Percentiles rank a stretch among this genome's conserved stretches.
Conservation (phyloP, 2,113 vertebrate genomes). For the Acanthisitta chloris region DNA sequence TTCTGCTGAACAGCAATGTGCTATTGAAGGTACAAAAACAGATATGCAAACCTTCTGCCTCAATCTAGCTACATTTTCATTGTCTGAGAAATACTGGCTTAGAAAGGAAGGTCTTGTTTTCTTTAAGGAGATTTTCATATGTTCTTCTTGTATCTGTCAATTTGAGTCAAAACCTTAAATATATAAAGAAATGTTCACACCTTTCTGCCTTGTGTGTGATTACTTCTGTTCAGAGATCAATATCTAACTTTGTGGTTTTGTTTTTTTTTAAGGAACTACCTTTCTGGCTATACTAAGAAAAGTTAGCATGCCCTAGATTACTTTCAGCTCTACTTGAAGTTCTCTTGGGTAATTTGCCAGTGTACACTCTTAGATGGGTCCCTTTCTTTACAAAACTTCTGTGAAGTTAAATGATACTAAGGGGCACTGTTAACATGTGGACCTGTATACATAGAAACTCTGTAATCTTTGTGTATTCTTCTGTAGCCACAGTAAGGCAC, state of each 20-base stretch:
- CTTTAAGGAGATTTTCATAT: not conserved
- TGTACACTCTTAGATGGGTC: not conserved
- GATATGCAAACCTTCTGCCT: not conserved
- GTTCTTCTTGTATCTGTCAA: not conserved
- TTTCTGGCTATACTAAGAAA: not conserved
- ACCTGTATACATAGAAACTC: not conserved
- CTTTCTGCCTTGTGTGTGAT: not conserved
- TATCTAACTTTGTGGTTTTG: not conserved
- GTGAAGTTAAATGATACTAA: not conserved
- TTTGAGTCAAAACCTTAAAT: not conserved
- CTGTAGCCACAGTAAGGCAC: not conserved
- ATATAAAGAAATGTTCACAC: not conserved
- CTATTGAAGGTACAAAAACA: not conserved
- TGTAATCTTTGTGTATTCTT: not conserved
- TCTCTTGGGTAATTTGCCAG: not conserved
- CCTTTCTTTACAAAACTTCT: not conserved
- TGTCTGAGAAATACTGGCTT: not conserved
- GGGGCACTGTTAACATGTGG: not conserved
- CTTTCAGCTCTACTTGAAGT: not conserved
- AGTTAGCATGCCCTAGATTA: not conserved
- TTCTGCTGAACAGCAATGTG: not conserved
- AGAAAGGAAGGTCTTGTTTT: not conserved
- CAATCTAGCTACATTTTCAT: not conserved
- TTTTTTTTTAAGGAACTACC: not conserved
- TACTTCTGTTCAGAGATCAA: not conserved